Percentiles rank a stretch among this genome's conserved stretches.
Conservation (phyloP, 2,888 invertebrate species). For the Nowickia ferox region DNA sequence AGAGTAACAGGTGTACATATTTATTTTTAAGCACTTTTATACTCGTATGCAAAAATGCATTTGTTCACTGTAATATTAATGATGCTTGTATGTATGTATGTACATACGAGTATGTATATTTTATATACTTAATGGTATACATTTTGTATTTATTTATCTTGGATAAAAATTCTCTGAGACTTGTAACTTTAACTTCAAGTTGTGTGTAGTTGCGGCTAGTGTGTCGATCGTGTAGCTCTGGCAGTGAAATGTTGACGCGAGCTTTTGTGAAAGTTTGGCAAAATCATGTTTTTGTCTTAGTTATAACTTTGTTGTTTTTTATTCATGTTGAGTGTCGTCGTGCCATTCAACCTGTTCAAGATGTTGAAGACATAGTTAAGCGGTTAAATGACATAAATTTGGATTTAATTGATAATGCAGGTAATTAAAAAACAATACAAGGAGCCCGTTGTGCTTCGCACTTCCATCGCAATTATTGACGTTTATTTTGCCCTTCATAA, state of each 20-base stretch:
- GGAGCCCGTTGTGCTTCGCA: too few species aligned
- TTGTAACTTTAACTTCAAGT: slow-evolving; percentile 30
- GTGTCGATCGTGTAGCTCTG: slow-evolving; percentile 17
- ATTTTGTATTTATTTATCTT: slow-evolving; percentile 9
- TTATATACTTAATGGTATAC: neutral
- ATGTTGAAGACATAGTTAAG: slow-evolving; percentile 75
- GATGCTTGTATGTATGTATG: too few species aligned
- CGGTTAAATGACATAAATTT: slow-evolving; percentile 71
- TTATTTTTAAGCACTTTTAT: neutral
- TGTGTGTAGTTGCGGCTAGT: neutral
- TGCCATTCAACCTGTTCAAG: slow-evolving; percentile 72
- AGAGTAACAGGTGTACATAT: slow-evolving; percentile 32
- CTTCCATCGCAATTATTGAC: too few species aligned
- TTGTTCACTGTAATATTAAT: neutral
- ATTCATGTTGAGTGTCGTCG: slow-evolving; percentile 71
- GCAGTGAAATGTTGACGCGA: slow-evolving; percentile 24
- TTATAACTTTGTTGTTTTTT: slow-evolving; percentile 17
- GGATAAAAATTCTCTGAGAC: slow-evolving; percentile 1
- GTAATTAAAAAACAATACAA: slow-evolving; percentile 59
- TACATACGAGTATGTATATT: too few species aligned
- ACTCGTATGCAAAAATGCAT: neutral
- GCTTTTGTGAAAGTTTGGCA: slow-evolving; percentile 48
- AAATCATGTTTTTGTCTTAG: neutral
- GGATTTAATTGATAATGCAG: slow-evolving; percentile 53
- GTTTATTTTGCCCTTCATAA: too few species aligned